Percentiles rank a stretch among this genome's conserved stretches.
Conservation (phyloP, 2,888 invertebrate species). For the Pristionchus fissidentatus region DNA sequence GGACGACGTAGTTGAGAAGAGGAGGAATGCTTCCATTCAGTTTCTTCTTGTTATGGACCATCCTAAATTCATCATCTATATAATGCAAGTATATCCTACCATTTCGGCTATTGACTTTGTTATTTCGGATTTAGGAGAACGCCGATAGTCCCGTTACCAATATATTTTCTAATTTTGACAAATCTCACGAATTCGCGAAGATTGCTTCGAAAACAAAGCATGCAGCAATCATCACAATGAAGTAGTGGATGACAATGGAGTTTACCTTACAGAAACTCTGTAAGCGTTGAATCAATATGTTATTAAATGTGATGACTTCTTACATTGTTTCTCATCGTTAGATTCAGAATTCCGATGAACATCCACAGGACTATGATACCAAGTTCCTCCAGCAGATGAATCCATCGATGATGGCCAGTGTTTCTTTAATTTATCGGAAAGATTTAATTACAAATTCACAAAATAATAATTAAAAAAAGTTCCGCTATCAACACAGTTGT, state of each 20-base stretch:
- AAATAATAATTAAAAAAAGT: too few relatives aligned
- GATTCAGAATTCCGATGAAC: constrained; percentile 56
- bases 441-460: background rate
- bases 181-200: constrained; percentile 61
- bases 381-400: constrained; percentile 62
- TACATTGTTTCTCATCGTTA: constrained; percentile 1
- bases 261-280: constrained; percentile 59
- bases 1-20: constrained; percentile 58
- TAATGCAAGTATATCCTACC: too few relatives aligned
- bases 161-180: too few relatives aligned
- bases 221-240: constrained; percentile 57
- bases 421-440: constrained; percentile 54
- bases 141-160: too few relatives aligned
- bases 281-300: background rate
- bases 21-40: constrained; percentile 60
- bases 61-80: background rate
- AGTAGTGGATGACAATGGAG: constrained; percentile 57
- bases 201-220: constrained; percentile 60
- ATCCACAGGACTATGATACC: constrained; percentile 56
- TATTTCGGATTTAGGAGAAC: too few relatives aligned
- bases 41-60: constrained; percentile 37
- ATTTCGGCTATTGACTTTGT: too few relatives aligned
- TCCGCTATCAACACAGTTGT: too few relatives aligned
- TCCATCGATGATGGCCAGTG: constrained; percentile 60
- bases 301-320: background rate